phyloP scores from a whole-genome alignment of 2,888 invertebrate species.

The Luffia ferchaultella region DNA sequence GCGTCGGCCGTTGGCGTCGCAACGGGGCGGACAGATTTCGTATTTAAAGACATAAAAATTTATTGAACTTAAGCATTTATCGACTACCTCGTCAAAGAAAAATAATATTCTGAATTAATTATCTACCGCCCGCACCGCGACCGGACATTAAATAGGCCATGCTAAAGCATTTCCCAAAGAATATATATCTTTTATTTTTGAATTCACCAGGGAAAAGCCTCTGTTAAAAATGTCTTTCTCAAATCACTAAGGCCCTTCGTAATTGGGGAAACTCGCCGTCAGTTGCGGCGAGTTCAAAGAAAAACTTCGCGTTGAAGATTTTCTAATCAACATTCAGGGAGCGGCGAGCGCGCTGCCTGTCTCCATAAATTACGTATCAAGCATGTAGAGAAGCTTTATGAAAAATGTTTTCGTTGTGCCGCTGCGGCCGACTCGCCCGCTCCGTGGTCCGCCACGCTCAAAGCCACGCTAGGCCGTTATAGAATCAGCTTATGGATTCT shows the following conservation, averaged over 20 bases:
- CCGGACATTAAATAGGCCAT: background rate
- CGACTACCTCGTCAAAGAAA: background rate
- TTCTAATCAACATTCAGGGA: constrained; percentile 57
- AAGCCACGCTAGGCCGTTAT: too few relatives aligned
- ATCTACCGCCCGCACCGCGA: background rate
- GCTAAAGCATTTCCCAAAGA: background rate
- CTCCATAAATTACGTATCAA: constrained; percentile 61
- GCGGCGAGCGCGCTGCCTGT: constrained; percentile 40
- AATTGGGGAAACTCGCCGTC: background rate
- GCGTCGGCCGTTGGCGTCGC: too few relatives aligned
- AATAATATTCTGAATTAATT: background rate
- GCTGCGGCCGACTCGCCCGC: constrained; percentile 17
- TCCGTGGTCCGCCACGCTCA: too few relatives aligned
- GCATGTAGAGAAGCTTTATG: constrained; percentile 53
- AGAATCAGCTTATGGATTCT: too few relatives aligned
- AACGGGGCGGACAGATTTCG: too few relatives aligned
- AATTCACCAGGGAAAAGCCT: background rate
- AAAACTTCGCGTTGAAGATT: constrained; percentile 12
- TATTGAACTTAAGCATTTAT: too few relatives aligned
- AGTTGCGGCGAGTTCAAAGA: background rate
- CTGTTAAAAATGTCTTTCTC: background rate
- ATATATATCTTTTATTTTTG: background rate
- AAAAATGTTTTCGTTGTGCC: constrained; percentile 53
- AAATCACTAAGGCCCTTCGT: background rate
- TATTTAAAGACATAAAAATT: too few relatives aligned